Evolutionary conservation across 1,140 invertebrate genomes (phyloP).

Genomic region (Bombus haemorrhoidalis): DNA sequence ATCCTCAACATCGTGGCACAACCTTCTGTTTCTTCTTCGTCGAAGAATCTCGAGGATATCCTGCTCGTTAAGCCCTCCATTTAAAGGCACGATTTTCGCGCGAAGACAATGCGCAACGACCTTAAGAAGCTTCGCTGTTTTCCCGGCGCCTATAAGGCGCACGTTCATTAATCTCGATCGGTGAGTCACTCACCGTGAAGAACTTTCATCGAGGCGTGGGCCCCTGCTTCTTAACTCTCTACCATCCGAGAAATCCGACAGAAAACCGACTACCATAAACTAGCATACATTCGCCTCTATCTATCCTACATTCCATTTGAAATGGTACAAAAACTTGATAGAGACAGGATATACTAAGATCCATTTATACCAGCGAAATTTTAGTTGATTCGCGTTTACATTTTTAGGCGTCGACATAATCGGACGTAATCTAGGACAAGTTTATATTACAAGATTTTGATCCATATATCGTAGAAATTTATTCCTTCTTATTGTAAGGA

Average conservation of each 20-base stretch:
- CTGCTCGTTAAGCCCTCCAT: conserved; percentile 48
- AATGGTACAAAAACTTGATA: background rate
- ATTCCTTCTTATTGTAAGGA: too few relatives aligned
- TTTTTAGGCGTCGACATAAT: too few relatives aligned
- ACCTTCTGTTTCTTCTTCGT: background rate
- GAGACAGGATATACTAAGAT: too few relatives aligned
- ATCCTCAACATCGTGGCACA: background rate
- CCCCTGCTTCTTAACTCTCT: conserved; percentile 14
- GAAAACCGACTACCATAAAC: background rate
- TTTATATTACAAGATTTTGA: too few relatives aligned
- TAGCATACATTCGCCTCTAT: background rate
- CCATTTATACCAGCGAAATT: background rate
- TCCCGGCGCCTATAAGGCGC: conserved; percentile 68
- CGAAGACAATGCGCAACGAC: conserved; percentile 60
- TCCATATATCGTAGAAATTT: too few relatives aligned
- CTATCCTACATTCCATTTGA: background rate
- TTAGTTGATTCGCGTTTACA: background rate
- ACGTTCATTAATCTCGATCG: conserved; percentile 72
- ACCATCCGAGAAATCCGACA: background rate
- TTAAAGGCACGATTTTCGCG: conserved; percentile 60
- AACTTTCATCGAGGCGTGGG: conserved; percentile 67
- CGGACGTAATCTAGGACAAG: too few relatives aligned
- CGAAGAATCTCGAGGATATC: conserved; percentile 9
- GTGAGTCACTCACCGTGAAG: conserved; percentile 66
- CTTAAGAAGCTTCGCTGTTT: conserved; percentile 64